phyloP scores from a whole-genome alignment of 2,797 vertebrate species.

The Cryptoblepharus egeriae region DNA sequence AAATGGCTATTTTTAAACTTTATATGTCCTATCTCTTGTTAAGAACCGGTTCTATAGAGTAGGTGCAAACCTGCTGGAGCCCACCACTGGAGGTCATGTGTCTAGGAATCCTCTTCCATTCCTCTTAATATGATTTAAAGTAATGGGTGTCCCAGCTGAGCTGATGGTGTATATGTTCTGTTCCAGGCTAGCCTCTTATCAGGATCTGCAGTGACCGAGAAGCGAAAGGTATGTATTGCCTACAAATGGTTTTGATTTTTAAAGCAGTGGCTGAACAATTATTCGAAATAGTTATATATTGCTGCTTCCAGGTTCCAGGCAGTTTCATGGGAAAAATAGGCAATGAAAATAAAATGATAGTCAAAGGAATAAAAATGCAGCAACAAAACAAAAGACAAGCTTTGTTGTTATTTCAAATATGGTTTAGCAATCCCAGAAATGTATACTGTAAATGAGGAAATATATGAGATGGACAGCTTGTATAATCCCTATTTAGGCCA shows the following conservation, averaged over 20 bases:
- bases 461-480: neutral
- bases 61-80: too few species aligned
- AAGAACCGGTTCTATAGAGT: too few species aligned
- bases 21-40: too few species aligned
- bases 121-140: neutral
- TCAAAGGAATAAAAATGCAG: neutral
- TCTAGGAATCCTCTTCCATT: neutral
- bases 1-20: too few species aligned
- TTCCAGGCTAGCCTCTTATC: slow-evolving; percentile 78
- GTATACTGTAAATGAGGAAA: neutral
- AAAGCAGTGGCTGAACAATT: neutral
- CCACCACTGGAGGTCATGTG: too few species aligned
- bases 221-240: slow-evolving; percentile 73
- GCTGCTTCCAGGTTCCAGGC: neutral
- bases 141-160: neutral
- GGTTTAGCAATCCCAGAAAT: neutral
- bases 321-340: neutral
- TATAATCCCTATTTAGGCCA: too few species aligned
- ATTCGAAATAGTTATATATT: neutral
- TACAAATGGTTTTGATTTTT: neutral
- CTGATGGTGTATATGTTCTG: slow-evolving; percentile 39
- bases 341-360: neutral
- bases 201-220: slow-evolving; percentile 56
- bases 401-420: neutral
- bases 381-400: neutral